Evolutionary conservation across 1,140 invertebrate genomes (phyloP), one percentile per base, ranked within the genome.

Genomic region (Drosophila repletoides): DNA sequence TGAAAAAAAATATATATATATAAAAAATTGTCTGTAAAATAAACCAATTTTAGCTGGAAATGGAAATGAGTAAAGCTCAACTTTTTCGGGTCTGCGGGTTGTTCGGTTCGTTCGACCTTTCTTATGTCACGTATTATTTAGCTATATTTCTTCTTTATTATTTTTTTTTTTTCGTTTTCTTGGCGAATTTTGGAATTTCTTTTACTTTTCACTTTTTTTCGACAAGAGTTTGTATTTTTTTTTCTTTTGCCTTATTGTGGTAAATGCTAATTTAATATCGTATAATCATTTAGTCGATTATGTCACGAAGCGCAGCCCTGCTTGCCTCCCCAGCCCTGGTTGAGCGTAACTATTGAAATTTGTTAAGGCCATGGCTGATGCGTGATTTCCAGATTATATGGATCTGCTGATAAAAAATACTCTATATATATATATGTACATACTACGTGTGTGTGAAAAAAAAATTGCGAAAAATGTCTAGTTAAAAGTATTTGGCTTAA

Each of bases 121-220:
- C 76, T 80, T 80, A 80, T 80, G 76, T 80, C 76, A 80, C 76
- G 76, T 80, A 63, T 63, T n/a, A 45, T 9, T 34, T 1, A 38
- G 21, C 6, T 24, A n/a, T 15, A 38, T 29, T 17, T 36, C 5
- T 36, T 6, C 17, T 3, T 19, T 12, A 12, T 10, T 28, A 12
- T 14, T 6, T 22, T 14, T 55, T 15, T 40, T 2, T 28, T 49
- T 41, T 26, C 15, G 22, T 41, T 38, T 48, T 36, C 28, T 64
- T 29, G 21, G 46, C 63, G 38, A 55, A 65, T 43, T 46, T 59
- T 14, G 22, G 24, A 75, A 69, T 76, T 71, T 66, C 67, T 68
- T 74, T 53, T 53, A 48, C 76, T 71, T 79, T 79, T 80, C 71
- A 75, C 76, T 80, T 71, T 77, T 69, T 46, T 15, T 36, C 60